These are phyloP conservation scores for Eupithecia inturbata DNA, from an alignment of 2,888 invertebrate genomes.

Conservation along the genomic window DNA sequence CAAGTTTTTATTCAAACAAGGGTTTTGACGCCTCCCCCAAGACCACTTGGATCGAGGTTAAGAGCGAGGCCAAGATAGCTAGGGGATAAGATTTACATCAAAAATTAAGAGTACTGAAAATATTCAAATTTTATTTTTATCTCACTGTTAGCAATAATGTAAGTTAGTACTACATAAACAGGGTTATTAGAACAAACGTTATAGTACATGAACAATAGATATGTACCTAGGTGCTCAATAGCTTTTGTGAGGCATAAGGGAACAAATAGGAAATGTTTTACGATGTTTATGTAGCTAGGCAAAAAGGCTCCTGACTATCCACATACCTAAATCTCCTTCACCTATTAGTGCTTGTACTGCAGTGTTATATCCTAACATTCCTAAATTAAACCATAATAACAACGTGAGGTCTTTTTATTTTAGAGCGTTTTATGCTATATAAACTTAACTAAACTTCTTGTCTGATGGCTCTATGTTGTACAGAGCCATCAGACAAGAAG, in stretches of 20 bases:
- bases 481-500: no score
- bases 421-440: neutral
- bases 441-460: no score
- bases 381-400: neutral
- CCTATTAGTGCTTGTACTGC: conserved; percentile 2
- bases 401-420: conserved; percentile 1
- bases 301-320: neutral
- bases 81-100: no score
- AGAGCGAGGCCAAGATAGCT: no score
- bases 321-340: neutral
- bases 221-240: neutral
- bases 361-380: neutral
- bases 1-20: no score
- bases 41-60: no score
- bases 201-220: neutral
- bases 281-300: neutral
- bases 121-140: neutral
- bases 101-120: neutral
- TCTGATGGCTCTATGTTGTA: no score
- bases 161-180: neutral
- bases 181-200: neutral
- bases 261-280: neutral
- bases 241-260: neutral
- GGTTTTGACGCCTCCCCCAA: no score
- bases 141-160: neutral